Percentiles rank a stretch among this genome's conserved stretches.
Conservation (phyloP, 2,797 vertebrate species). For the Sphenodon punctatus region DNA sequence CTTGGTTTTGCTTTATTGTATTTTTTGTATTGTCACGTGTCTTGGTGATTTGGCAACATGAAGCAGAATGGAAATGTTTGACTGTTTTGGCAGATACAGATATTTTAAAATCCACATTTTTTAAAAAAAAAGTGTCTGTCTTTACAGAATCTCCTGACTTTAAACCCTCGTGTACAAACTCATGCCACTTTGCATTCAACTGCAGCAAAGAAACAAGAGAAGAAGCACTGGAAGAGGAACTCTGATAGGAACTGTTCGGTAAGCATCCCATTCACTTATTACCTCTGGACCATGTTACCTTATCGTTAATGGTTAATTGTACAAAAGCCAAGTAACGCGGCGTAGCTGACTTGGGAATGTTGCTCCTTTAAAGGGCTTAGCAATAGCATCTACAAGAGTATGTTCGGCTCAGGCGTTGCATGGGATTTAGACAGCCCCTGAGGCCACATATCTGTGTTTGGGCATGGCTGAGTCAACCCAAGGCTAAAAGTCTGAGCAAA, state of each 20-base stretch:
- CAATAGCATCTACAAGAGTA: too few relatives aligned
- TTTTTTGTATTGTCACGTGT: background rate
- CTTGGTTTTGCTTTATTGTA: background rate
- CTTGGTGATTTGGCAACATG: background rate
- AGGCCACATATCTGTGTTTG: too few relatives aligned
- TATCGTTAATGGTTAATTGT: background rate
- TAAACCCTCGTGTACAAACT: conserved; percentile 85
- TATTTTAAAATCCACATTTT: background rate
- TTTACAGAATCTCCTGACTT: conserved; percentile 84
- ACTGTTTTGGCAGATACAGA: background rate
- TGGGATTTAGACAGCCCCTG: too few relatives aligned
- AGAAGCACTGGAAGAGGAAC: conserved; percentile 93
- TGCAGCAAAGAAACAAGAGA: conserved; percentile 83
- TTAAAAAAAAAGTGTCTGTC: background rate
- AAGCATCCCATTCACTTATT: conserved; percentile 60
- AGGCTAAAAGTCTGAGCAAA: too few relatives aligned
- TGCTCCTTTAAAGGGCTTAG: too few relatives aligned
- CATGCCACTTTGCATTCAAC: conserved; percentile 84
- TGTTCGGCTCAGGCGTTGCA: too few relatives aligned
- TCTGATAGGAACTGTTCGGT: conserved; percentile 83
- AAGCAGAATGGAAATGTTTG: background rate
- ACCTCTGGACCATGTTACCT: background rate
- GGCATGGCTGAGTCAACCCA: too few relatives aligned
- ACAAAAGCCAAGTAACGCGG: background rate
- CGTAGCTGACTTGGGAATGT: too few relatives aligned